Evolutionary conservation across 2,113 vertebrate genomes (phyloP).

Genomic region (Coracopsis vasa): DNA sequence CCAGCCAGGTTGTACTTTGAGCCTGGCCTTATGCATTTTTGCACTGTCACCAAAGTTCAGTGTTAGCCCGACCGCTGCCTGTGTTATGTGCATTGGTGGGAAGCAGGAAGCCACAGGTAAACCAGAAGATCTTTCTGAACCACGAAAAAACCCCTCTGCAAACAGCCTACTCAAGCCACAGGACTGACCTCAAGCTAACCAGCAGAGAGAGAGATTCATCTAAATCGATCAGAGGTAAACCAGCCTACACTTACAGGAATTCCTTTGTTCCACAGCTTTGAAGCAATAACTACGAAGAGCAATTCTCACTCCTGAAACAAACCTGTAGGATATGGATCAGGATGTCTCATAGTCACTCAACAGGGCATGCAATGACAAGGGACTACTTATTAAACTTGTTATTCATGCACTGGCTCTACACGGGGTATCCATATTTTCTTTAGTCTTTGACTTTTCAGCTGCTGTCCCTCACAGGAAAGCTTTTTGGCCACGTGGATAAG

Average conservation of each 20-base stretch:
- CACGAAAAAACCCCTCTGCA: not conserved
- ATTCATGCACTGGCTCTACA: not conserved
- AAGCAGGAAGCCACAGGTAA: not conserved
- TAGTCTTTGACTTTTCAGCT: not conserved
- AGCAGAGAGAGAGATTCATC: not conserved
- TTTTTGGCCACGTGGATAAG: not conserved
- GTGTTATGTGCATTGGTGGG: rapidly evolving
- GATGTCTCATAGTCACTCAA: not conserved
- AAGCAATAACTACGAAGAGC: not conserved
- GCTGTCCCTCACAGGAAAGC: not conserved
- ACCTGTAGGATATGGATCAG: not conserved
- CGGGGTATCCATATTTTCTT: not conserved
- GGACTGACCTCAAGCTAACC: not conserved
- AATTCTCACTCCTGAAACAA: not conserved
- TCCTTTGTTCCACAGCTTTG: not conserved
- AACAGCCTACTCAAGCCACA: not conserved
- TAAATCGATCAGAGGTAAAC: not conserved
- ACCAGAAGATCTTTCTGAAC: not conserved
- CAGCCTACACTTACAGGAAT: not conserved
- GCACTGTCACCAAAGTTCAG: not conserved
- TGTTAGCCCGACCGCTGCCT: not conserved
- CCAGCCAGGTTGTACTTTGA: not conserved
- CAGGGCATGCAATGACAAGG: not conserved
- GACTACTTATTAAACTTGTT: not conserved
- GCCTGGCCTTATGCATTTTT: not conserved